These are phyloP conservation scores for Euleptes europaea DNA, from an alignment of 2,113 vertebrate genomes.

Conservation along the genomic window DNA sequence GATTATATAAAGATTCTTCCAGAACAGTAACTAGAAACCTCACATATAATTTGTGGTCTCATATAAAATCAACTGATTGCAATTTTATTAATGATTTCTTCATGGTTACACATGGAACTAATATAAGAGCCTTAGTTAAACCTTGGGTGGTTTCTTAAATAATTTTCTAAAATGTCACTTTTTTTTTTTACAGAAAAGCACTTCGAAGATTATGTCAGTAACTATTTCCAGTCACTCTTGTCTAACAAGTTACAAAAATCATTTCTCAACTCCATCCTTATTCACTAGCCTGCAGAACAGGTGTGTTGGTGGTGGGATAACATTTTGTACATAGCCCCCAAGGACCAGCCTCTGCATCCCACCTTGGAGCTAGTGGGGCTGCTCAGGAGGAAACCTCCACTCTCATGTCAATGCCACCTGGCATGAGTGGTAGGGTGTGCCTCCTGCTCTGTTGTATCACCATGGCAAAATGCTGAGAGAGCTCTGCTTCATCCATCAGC, in stretches of 20 bases:
- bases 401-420: too few species aligned
- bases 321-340: too few species aligned
- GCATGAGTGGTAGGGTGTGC: too few species aligned
- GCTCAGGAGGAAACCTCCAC: too few species aligned
- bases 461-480: too few species aligned
- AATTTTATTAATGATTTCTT: not conserved
- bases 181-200: not conserved
- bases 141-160: not conserved
- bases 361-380: too few species aligned
- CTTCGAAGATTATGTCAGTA: not conserved
- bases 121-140: rapidly evolving
- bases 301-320: too few species aligned
- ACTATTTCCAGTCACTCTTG: not conserved
- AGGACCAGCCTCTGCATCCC: too few species aligned
- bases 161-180: not conserved
- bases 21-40: not conserved
- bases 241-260: not conserved
- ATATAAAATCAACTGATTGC: not conserved
- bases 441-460: too few species aligned
- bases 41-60: not conserved
- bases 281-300: too few species aligned
- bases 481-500: too few species aligned
- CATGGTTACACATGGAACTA: not conserved
- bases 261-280: too few species aligned
- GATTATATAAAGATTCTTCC: not conserved